Base-by-base conservation (phyloP, 2,113 vertebrate species). In the Forbesichthys agassizii region DNA sequence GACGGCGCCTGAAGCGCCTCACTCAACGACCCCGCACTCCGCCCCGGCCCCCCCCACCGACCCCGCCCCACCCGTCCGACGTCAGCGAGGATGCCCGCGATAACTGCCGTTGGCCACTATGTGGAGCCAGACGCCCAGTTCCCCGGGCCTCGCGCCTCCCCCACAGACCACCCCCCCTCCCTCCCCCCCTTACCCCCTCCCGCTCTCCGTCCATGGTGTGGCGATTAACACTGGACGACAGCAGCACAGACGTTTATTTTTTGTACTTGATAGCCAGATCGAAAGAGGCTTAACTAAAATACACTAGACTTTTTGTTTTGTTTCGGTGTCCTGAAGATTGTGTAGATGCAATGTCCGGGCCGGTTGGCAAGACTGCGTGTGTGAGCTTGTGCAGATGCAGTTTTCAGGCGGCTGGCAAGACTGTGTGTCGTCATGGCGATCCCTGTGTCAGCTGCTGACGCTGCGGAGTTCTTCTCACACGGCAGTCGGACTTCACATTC, bases 1-100 rank as follows among this genome's bases (percentile, higher is more conserved):
- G 96, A 92, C 82, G 90, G 88, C 16, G 76, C 93, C 82, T 76
- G 93, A 82, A 96, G 93, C 18, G 9, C 56, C 18, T 33, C 12
- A 36, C 64, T n/a, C 20, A 46, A 63, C 48, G 58, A 57, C 18
- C 55, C 89, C 86, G 88, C 33, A 51, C 6, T 48, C 52, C 62
- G 52, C 18, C 33, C 33, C 3, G 46, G 11, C 48, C 62, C 61
- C 61, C n/a, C 46, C 1, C 48, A 18, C 63, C 48, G 7, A 42
- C 36, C 4, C 36, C 36, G 7, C 36, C 36, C 36, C 4, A 3
- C 36, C 36, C 5, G 7, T 8, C 7, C 36, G 36, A 42, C 36
- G 3, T 42, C 36, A 42, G 36, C 36, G 36, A 42, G 36, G 4
- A 42, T 3, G 2, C 36, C 7, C 5, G 36, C 36, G 36, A 42